Evolutionary conservation across 2,797 vertebrate species (phyloP), one percentile per base, ranked within the genome.

Genomic region (Buphagus erythrorhynchus): DNA sequence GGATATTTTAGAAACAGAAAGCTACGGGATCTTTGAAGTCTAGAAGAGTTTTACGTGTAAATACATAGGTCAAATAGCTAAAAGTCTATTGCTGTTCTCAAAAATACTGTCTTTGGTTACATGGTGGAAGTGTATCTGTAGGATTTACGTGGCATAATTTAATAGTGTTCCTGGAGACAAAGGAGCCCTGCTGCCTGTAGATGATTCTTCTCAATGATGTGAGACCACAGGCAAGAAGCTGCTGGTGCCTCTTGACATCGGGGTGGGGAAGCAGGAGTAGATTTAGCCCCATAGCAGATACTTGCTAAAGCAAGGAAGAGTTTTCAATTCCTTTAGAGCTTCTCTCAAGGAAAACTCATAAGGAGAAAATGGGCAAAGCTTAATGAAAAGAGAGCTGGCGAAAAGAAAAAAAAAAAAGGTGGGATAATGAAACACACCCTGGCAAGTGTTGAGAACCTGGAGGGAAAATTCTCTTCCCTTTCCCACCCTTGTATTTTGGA

Each of bases 401-500:
- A 72, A 75, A 90, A 61, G 10, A 3, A 20, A 43, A 78, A 54
- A 14, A 31, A 49, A 42, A 43, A 16, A 28, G 3, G 16, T 25
- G 40, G 89, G 49, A 74, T 90, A 80, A 86, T 88, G 72, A 71
- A 90, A 35, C 0, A 2, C 17, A 59, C 25, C 62, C 42, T 88
- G 87, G 69, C 82, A 80, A 3, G 2, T 84, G 49, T 75, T 3
- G 91, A 91, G 91, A 96, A 88, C 94, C 86, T 93, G 76, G 69
- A 93, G 90, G 82, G 88, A 93, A 93, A 94, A 80, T 88, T 96
- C 66, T 36, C 84, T 90, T 93, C 55, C 29, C 13, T 91, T 94
- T 95, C 88, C 93, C 93, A 94, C 79, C 73, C 79, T 69, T 48
- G 28, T 52, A 31, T 94, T 88, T 81, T 84, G 76, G 92, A 94